These are phyloP conservation scores for Anisognathus igniventris DNA, from an alignment of 2,797 vertebrate genomes.

Conservation along the genomic window DNA sequence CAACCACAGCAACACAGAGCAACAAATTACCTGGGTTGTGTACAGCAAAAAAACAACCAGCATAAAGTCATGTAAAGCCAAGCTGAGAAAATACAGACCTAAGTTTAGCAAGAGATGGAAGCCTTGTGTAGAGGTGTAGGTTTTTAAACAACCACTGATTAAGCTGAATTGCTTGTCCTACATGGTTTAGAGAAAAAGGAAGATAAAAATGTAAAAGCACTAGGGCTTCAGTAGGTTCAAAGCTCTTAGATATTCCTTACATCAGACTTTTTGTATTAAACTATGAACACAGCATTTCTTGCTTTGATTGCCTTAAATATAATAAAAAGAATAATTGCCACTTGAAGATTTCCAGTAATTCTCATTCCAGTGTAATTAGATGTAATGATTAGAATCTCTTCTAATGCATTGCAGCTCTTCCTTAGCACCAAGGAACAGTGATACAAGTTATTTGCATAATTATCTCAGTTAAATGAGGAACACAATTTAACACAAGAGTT, in stretches of 20 bases:
- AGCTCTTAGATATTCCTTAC: background rate
- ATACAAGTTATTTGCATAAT: background rate
- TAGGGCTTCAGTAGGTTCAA: background rate
- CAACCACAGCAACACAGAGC: background rate
- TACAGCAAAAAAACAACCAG: background rate
- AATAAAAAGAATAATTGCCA: constrained; percentile 20
- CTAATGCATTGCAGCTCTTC: background rate
- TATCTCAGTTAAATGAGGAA: background rate
- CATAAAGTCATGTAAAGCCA: background rate
- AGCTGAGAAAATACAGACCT: background rate
- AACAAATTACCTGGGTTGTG: background rate
- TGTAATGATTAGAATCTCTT: background rate
- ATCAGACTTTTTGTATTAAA: background rate
- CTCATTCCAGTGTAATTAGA: constrained; percentile 2
- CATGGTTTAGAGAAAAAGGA: background rate
- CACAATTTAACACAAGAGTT: background rate
- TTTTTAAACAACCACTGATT: background rate
- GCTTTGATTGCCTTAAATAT: background rate
- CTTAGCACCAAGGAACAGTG: background rate
- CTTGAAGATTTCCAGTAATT: background rate
- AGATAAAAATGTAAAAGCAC: background rate
- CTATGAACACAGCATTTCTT: background rate
- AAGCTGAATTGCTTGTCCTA: background rate
- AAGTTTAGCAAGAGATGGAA: background rate
- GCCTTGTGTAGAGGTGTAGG: background rate